Conservation (phyloP, 1,140 invertebrate species). For the Drosophila parabipectinata region DNA sequence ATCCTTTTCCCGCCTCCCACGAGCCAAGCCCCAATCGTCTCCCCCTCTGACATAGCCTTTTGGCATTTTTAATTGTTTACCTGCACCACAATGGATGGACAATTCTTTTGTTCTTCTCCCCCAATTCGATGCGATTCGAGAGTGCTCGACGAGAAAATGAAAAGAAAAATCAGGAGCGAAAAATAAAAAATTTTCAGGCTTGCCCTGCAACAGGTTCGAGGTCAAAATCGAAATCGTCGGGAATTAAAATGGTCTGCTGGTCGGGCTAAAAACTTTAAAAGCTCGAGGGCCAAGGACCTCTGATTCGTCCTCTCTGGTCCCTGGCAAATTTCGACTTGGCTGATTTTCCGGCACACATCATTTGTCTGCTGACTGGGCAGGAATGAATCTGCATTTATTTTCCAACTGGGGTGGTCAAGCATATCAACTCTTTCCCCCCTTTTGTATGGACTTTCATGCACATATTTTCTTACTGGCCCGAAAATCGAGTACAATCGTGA, state of each 20-base stretch:
- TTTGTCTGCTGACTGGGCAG: constrained; percentile 67
- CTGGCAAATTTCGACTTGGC: constrained; percentile 49
- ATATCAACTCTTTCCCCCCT: constrained; percentile 7
- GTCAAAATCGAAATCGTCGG: constrained; percentile 6
- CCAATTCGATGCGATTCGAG: constrained; percentile 20
- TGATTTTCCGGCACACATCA: constrained; percentile 52
- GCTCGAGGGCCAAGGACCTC: constrained; percentile 8
- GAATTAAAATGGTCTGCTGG: constrained; percentile 7
- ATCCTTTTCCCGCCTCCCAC: not conserved
- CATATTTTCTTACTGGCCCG: constrained; percentile 4
- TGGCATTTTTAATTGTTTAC: constrained; percentile 74
- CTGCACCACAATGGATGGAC: constrained; percentile 48
- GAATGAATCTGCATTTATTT: constrained; percentile 60
- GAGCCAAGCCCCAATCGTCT: not conserved
- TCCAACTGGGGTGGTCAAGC: not conserved
- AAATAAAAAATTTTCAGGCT: constrained; percentile 22
- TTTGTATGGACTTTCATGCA: not conserved
- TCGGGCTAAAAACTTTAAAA: constrained; percentile 8
- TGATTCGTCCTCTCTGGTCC: not conserved
- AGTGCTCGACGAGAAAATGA: constrained; percentile 15
- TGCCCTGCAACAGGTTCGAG: constrained; percentile 55
- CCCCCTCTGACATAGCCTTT: constrained; percentile 37
- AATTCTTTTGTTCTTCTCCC: constrained; percentile 24
- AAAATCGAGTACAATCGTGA: constrained; percentile 13
- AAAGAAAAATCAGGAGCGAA: constrained; percentile 18